Conservation (phyloP, 2,797 vertebrate species). For the Crenichthys baileyi region DNA sequence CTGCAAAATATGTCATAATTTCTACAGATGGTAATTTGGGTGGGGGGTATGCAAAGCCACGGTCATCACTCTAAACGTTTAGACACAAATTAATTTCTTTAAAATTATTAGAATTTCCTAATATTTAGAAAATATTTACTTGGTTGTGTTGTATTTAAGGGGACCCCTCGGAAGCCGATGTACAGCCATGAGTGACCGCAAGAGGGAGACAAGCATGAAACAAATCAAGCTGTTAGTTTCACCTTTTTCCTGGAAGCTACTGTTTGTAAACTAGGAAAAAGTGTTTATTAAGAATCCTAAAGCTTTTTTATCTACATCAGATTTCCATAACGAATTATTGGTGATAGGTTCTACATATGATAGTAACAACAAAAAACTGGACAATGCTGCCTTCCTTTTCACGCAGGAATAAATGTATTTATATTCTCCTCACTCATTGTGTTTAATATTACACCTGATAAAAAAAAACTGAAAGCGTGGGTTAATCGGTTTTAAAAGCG, state of each 20-base stretch:
- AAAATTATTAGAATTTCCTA: too few relatives aligned
- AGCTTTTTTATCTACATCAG: neutral
- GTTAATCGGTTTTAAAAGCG: neutral
- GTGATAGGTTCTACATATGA: neutral
- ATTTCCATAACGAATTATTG: neutral
- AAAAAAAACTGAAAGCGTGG: neutral
- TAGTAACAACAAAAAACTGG: neutral
- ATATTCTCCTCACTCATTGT: neutral
- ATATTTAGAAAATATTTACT: neutral
- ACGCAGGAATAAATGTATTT: neutral
- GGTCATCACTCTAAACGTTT: neutral
- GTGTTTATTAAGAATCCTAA: neutral
- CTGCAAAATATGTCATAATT: too few relatives aligned
- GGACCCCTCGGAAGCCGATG: neutral
- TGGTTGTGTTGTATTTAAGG: neutral
- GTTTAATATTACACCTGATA: neutral
- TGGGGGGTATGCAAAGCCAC: too few relatives aligned
- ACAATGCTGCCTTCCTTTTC: neutral
- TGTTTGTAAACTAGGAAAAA: neutral
- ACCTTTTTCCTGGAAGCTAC: neutral
- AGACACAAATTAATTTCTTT: neutral
- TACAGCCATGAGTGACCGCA: neutral
- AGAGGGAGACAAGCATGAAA: slow-evolving; percentile 1
- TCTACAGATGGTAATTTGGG: too few relatives aligned
- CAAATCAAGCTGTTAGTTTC: neutral